Evolutionary conservation across 2,888 invertebrate genomes (phyloP).

Genomic region (Smittia sp.): DNA sequence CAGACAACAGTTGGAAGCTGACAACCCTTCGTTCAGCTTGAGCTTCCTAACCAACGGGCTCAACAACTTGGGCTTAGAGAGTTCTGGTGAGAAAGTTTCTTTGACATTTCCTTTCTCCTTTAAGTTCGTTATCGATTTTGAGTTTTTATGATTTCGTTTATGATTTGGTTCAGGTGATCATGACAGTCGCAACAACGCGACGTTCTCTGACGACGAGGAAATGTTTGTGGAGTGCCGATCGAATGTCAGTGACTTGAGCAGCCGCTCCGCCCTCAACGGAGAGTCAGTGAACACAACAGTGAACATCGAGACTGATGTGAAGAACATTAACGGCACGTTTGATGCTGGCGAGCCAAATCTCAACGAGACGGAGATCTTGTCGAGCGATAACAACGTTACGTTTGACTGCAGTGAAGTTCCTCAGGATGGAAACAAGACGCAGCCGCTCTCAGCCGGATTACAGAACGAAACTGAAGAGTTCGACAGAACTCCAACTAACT

Average conservation of each 20-base stretch:
- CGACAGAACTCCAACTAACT: too few relatives aligned
- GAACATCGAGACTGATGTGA: neutral
- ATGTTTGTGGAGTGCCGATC: constrained; percentile 50
- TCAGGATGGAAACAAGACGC: too few relatives aligned
- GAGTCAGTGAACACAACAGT: neutral
- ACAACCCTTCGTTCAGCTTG: neutral
- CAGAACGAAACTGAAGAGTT: too few relatives aligned
- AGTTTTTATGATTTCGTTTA: constrained; percentile 15
- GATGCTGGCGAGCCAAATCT: neutral
- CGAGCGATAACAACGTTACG: neutral
- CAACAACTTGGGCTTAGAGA: neutral
- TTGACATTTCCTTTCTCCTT: neutral
- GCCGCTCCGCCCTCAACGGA: neutral
- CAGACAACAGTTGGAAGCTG: neutral
- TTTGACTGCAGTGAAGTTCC: neutral
- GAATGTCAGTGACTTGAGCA: constrained; percentile 24
- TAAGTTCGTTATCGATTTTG: neutral
- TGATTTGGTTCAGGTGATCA: neutral
- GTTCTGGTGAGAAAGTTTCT: neutral
- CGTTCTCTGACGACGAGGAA: constrained; percentile 46
- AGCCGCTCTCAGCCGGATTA: too few relatives aligned
- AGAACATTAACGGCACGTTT: neutral
- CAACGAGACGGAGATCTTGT: neutral
- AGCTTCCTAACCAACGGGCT: neutral
- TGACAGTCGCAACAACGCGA: neutral